These are phyloP conservation scores for Alfaro cultratus DNA, from an alignment of 2,797 vertebrate genomes.

Conservation along the genomic window DNA sequence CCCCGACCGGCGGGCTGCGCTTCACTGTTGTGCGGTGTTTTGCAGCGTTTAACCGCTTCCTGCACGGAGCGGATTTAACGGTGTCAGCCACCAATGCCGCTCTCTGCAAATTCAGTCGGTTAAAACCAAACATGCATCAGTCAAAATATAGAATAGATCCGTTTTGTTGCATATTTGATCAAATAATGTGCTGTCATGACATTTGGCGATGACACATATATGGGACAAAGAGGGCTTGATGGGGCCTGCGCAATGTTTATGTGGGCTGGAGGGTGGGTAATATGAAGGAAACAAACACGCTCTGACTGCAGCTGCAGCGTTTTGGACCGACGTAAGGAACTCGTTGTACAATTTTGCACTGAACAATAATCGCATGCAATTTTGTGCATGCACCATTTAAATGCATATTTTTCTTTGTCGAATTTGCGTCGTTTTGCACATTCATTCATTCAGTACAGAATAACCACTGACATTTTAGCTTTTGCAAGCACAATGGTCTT, in stretches of 20 bases:
- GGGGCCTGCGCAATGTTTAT: conserved; percentile 74
- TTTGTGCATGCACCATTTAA: neutral
- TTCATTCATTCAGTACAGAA: neutral
- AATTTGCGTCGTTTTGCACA: neutral
- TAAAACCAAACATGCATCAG: neutral
- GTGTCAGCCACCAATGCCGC: conserved; percentile 17
- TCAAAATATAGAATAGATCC: neutral
- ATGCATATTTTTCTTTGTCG: neutral
- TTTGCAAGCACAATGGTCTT: neutral
- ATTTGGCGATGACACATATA: conserved; percentile 58
- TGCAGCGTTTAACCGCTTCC: conserved; percentile 75
- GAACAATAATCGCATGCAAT: neutral
- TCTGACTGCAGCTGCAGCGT: conserved; percentile 69
- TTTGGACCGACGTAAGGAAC: conserved; percentile 47
- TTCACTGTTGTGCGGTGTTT: conserved; percentile 70
- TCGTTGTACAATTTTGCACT: conserved; percentile 31
- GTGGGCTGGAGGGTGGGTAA: conserved; percentile 75
- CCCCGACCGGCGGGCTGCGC: conserved; percentile 52
- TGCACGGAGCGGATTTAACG: conserved; percentile 60
- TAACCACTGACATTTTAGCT: neutral
- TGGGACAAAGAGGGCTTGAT: conserved; percentile 74
- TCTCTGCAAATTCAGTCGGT: conserved; percentile 16
- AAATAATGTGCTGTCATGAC: conserved; percentile 62
- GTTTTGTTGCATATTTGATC: conserved; percentile 19
- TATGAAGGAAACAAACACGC: conserved; percentile 74